phyloP scores from a whole-genome alignment of 2,113 vertebrate genomes.

The Mus pahari region DNA sequence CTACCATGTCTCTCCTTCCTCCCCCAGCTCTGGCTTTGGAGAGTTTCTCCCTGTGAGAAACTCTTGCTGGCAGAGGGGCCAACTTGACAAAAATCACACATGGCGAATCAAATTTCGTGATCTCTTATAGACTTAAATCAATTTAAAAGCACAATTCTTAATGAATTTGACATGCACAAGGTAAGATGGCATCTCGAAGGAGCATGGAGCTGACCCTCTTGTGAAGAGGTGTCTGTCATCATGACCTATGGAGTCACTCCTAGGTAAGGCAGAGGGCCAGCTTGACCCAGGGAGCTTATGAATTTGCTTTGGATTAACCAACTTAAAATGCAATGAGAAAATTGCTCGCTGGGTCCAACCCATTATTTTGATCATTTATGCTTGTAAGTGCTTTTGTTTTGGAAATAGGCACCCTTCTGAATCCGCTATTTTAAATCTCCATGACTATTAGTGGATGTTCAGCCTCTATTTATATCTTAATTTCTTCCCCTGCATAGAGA shows the following conservation, averaged over 20 bases:
- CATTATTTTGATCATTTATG: conserved; percentile 1
- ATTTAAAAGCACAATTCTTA: background rate
- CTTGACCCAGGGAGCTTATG: background rate
- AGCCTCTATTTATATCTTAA: background rate
- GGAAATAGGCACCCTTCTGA: background rate
- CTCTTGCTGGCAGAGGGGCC: background rate
- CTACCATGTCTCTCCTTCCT: too few species aligned
- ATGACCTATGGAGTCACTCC: background rate
- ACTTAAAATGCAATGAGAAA: conserved; percentile 29
- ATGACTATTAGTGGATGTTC: background rate
- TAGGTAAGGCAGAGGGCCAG: background rate
- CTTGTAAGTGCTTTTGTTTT: conserved; percentile 27
- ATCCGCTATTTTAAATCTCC: background rate
- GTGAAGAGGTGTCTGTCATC: background rate
- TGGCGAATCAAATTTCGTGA: background rate
- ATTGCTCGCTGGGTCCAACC: background rate
- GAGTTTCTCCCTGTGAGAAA: background rate
- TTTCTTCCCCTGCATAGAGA: conserved; percentile 1
- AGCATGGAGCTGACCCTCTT: background rate
- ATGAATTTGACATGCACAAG: background rate
- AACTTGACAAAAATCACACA: background rate
- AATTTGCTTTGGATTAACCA: background rate
- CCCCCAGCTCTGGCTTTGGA: too few species aligned
- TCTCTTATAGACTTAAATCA: background rate
- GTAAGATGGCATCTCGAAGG: background rate